Evolutionary conservation across 2,888 invertebrate species (phyloP).

Genomic region (Lissocephala sabroskyi): DNA sequence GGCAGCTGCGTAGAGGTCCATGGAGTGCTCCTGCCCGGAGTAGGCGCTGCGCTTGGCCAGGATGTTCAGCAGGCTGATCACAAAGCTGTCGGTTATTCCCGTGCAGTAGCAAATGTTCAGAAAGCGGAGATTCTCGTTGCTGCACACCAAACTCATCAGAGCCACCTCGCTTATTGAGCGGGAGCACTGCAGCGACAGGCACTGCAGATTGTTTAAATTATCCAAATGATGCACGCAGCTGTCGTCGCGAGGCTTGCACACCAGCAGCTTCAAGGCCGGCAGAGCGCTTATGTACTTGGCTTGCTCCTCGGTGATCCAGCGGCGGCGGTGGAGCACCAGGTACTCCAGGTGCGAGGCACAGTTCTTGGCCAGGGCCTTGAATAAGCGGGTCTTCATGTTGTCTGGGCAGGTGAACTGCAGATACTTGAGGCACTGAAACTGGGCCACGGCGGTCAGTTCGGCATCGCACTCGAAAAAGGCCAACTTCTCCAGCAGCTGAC

Average conservation of each 20-base stretch:
- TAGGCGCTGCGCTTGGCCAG: conserved; percentile 21
- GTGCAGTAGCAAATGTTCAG: conserved; percentile 45
- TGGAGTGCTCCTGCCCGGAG: conserved; percentile 13
- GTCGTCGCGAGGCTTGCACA: conserved; percentile 45
- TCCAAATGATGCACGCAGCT: conserved; percentile 30
- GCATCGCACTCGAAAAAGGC: conserved; percentile 47
- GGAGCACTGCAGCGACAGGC: conserved; percentile 41
- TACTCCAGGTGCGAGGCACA: conserved; percentile 29
- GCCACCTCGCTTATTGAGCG: conserved; percentile 40
- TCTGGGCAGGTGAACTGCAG: conserved; percentile 44
- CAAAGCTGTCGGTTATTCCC: conserved; percentile 39
- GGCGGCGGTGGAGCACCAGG: conserved; percentile 42
- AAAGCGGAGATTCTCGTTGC: conserved; percentile 39
- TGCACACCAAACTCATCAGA: conserved; percentile 28
- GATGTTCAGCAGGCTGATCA: conserved; percentile 30
- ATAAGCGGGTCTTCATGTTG: conserved; percentile 32
- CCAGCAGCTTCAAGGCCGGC: conserved; percentile 33
- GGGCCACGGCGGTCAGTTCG: conserved; percentile 33
- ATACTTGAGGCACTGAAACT: conserved; percentile 31
- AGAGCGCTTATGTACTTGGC: conserved; percentile 35
- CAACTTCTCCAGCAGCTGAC: conserved; percentile 32
- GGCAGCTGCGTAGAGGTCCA: conserved; percentile 43
- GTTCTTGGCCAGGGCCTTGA: conserved; percentile 30
- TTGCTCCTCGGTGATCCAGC: conserved; percentile 46
- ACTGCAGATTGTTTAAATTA: conserved; percentile 33